Base-by-base conservation (phyloP, 2,113 vertebrate genomes). In the Ptychochromis oligacanthus region DNA sequence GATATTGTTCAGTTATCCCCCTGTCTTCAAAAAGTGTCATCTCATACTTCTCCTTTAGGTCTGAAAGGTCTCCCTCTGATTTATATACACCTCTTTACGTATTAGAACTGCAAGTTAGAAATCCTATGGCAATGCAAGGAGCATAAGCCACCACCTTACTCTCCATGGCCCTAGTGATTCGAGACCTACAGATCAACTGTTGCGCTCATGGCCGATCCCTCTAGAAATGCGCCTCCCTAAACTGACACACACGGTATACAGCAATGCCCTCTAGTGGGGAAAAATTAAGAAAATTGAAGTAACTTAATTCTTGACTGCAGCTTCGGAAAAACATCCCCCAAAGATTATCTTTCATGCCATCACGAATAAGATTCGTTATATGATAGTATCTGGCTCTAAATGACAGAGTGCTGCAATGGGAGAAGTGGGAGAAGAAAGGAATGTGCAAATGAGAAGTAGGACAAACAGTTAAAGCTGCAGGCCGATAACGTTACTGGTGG, bases 211-310 rank as follows among this genome's bases (percentile, higher is more conserved):
- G 26, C 26, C 36, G 40, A 65, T 28, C 31, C 10, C 22, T 58
- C 7, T 67, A 59, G 26, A 64, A 59, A 46, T 60, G 52, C 22
- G 49, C 6, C 17, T 3, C 64, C 2, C 7, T 67, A 2, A 75
- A 31, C 55, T 26, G 26, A 12, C 6, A 17, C 4, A 75, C 85
- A 43, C 24, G 17, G 65, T 6, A 64, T 20, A 36, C 26, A 46
- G 22, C 57, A 61, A 55, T 20, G 90, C 76, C 91, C 87, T 85
- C 92, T 92, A 81, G 92, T 93, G 93, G 85, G 10, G 38, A 59
- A 46, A n/a, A 62, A 78, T 82, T 40, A 58, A 61, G 80, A 80
- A 28, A 22, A 24, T 52, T 5, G 52, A 61, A 17, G 17, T 10
- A 26, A 22, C 9, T 55, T 9, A 74, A 75, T 24, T 28, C 5